Conservation (phyloP, 2,797 vertebrate genomes). For the Alca torda region DNA sequence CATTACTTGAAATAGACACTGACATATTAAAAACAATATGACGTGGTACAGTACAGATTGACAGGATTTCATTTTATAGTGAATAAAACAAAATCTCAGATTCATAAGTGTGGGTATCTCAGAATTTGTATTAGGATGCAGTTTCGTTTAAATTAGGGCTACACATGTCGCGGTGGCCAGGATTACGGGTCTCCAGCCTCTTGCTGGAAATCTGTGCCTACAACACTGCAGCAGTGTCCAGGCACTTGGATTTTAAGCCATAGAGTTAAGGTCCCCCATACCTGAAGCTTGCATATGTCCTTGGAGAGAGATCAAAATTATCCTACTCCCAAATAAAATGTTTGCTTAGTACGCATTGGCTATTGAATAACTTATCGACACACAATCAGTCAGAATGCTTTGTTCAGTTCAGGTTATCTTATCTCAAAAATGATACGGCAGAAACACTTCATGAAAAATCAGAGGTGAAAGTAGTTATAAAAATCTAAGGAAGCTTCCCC, state of each 20-base stretch:
- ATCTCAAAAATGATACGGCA: neutral
- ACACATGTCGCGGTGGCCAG: neutral
- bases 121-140: neutral
- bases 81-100: neutral
- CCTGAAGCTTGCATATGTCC: neutral
- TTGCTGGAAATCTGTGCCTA: neutral
- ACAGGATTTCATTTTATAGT: neutral
- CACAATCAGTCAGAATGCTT: neutral
- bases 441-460: neutral
- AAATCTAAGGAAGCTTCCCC: neutral
- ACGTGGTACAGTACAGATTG: neutral
- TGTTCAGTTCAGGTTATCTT: neutral
- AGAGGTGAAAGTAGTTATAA: neutral
- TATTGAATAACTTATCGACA: neutral
- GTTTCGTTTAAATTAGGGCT: neutral
- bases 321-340: neutral
- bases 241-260: neutral
- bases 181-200: neutral
- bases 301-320: neutral
- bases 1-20: neutral
- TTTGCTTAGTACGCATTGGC: neutral
- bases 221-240: neutral
- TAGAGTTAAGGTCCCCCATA: neutral
- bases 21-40: neutral
- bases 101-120: neutral